These are phyloP conservation scores for Lapara coniferarum DNA, from an alignment of 2,888 invertebrate species.

Conservation along the genomic window DNA sequence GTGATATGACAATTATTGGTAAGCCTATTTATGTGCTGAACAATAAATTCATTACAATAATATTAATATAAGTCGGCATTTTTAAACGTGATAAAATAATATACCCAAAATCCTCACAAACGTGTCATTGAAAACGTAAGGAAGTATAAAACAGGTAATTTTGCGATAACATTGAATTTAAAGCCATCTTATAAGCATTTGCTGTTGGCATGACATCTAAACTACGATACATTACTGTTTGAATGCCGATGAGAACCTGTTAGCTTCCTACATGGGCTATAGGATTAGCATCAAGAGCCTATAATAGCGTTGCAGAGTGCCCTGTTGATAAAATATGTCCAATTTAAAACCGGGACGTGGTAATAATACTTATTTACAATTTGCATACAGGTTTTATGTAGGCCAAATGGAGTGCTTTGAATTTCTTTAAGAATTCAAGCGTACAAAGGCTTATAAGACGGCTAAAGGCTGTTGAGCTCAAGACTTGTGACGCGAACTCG, in stretches of 20 bases:
- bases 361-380: slow-evolving; percentile 25
- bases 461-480: too few relatives aligned
- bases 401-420: not conserved
- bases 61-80: too few relatives aligned
- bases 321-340: slow-evolving; percentile 59
- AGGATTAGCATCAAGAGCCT: slow-evolving; percentile 73
- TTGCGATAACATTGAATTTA: slow-evolving; percentile 11
- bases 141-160: slow-evolving; percentile 14
- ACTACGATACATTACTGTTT: slow-evolving; percentile 56
- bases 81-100: too few relatives aligned
- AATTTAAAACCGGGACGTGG: slow-evolving; percentile 39
- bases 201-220: slow-evolving; percentile 29
- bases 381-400: slow-evolving; percentile 8
- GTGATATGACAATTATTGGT: too few relatives aligned
- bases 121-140: not conserved
- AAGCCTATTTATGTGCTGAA: too few relatives aligned
- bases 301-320: slow-evolving; percentile 59
- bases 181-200: slow-evolving; percentile 7
- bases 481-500: too few relatives aligned
- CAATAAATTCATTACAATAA: too few relatives aligned
- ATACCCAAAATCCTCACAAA: too few relatives aligned
- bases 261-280: slow-evolving; percentile 70
- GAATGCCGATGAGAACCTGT: slow-evolving; percentile 62
- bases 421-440: not conserved
- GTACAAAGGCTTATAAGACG: too few relatives aligned